Conservation (phyloP, 1,140 invertebrate species). For the Magallana gigas region DNA sequence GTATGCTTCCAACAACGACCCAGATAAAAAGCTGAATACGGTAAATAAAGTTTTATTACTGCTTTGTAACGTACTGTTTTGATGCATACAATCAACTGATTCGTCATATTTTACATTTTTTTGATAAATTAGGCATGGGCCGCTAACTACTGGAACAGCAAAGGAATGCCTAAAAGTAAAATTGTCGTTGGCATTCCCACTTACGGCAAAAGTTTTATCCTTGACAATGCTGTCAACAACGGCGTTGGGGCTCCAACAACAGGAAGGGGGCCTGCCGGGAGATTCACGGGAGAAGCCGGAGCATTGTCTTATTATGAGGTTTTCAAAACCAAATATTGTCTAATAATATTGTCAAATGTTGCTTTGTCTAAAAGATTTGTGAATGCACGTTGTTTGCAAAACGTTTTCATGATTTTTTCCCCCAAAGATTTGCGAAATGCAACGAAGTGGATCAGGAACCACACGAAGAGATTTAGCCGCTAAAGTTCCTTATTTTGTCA, state of each 20-base stretch:
- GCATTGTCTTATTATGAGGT: slow-evolving; percentile 68
- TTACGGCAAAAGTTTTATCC: slow-evolving; percentile 64
- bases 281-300: slow-evolving; percentile 82
- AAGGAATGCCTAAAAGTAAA: slow-evolving; percentile 96
- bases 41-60: slow-evolving; percentile 37
- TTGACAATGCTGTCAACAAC: slow-evolving; percentile 38
- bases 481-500: slow-evolving; percentile 87
- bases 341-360: no score
- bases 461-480: slow-evolving; percentile 77
- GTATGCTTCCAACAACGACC: slow-evolving; percentile 64
- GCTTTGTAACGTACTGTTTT: not conserved
- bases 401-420: not conserved
- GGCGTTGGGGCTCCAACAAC: slow-evolving; percentile 52
- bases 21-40: slow-evolving; percentile 49
- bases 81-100: no score
- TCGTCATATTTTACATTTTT: not conserved
- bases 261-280: slow-evolving; percentile 74
- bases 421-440: slow-evolving; percentile 17
- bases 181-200: slow-evolving; percentile 94
- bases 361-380: no score
- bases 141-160: slow-evolving; percentile 64
- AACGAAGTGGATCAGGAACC: not conserved
- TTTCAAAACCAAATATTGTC: slow-evolving; percentile 80
- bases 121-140: slow-evolving; percentile 62
- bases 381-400: no score